Base-by-base conservation (phyloP, 2,113 vertebrate species). In the Heterocephalus glaber region DNA sequence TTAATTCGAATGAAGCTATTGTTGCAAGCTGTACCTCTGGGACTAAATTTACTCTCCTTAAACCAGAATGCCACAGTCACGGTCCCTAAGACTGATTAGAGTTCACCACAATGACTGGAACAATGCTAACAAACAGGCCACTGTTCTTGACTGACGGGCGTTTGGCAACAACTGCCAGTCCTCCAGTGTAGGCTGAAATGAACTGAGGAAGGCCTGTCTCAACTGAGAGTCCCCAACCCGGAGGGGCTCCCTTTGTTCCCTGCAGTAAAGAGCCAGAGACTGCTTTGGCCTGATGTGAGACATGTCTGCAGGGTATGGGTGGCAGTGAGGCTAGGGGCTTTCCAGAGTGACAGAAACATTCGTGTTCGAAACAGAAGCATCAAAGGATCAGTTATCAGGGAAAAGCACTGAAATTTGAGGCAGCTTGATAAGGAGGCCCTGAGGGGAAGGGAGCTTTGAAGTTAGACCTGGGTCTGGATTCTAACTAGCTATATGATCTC, bases 1-100 rank as follows among this genome's bases (percentile, higher is more conserved):
- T 63, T 84, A 35, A 97, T 98, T 97, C 95, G 95, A 96, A 97
- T 92, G 92, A 96, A 84, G 96, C 95, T 84, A 87, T 94, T 95
- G 89, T 96, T 83, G 61, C 47, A 91, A 87, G 86, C 89, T 89
- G 38, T 80, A 88, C 91, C 89, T 93, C 89, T 56, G 68, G 49
- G 82, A 76, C 52, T 86, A 83, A 92, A 84, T 52, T 94, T 87
- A 81, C 92, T 93, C 93, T 94, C 66, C 84, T 93, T 91, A 94
- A 87, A 96, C 83, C 80, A 87, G 35, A 97, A 97, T 96, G 93
- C 93, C 83, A 94, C 9, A 30, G 92, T 90, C 95, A 80, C 9
- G 89, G 95, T 92, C 89, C 83, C 89, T 58, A 85, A 70, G 86
- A 87, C 92, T 89, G 93, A 97, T 97, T 20, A 94, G 76, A 58